Percentiles rank a stretch among this genome's conserved stretches.
Conservation (phyloP, 2,888 invertebrate species). For the Ectemnius continuus region DNA sequence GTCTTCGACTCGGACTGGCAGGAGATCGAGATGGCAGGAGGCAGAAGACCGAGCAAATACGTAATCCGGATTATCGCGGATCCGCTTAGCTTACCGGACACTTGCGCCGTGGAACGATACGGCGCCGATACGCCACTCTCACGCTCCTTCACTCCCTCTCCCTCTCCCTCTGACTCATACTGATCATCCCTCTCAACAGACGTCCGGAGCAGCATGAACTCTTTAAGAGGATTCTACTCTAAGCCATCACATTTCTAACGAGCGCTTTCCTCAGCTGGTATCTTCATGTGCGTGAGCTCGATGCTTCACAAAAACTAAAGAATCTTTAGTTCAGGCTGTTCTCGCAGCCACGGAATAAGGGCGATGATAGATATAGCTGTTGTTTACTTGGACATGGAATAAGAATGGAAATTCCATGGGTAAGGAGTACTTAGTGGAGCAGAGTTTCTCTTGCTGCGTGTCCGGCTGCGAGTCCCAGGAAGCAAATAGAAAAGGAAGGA, state of each 20-base stretch:
- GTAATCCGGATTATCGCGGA: slow-evolving; percentile 77
- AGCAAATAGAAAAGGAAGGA: slow-evolving; percentile 58
- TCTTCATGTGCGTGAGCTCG: background rate
- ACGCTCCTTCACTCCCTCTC: slow-evolving; percentile 28
- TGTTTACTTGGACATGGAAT: no score
- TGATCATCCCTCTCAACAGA: no score
- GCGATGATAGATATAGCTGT: no score
- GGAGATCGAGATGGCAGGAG: slow-evolving; percentile 73
- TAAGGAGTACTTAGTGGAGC: no score
- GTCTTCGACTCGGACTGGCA: slow-evolving; percentile 68
- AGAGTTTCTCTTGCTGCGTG: no score
- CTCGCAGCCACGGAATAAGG: no score
- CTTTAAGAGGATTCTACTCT: slow-evolving; percentile 63
- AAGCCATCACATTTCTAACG: slow-evolving; percentile 65
- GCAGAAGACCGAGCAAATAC: slow-evolving; percentile 73
- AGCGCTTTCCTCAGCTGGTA: slow-evolving; percentile 43
- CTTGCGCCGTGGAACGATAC: slow-evolving; percentile 74
- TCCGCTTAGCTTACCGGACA: slow-evolving; percentile 77
- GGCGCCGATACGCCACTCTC: slow-evolving; percentile 63
- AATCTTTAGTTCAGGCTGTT: no score
- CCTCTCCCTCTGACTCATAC: slow-evolving; percentile 23
- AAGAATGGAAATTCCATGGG: no score
- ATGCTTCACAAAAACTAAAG: no score
- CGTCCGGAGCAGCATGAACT: slow-evolving; percentile 47
- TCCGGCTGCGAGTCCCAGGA: slow-evolving; percentile 56